Base-by-base conservation (phyloP, 2,113 vertebrate species). In the Callionymus lyra region DNA sequence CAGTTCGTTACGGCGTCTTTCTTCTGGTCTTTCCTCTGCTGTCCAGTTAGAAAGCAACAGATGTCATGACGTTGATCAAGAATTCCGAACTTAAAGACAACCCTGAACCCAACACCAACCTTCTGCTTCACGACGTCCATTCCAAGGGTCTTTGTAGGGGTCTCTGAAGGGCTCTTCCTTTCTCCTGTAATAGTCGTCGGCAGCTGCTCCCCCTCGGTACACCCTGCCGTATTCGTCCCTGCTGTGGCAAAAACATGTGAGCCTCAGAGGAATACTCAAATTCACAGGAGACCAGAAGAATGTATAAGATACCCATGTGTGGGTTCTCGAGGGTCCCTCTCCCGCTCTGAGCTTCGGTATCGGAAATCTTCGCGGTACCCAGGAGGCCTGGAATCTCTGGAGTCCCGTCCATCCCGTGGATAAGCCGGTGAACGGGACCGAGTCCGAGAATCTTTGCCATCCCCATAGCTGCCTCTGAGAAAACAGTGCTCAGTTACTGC, bases 1-100 rank as follows among this genome's bases (percentile, higher is more conserved):
- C 1, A 99, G 76, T 39, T 97, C 94, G 35, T 97, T 95, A 16
- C 94, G 88, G 31, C 87, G 86, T 0, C 90, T 86, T 53, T 97
- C 94, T 62, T 95, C 93, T 0, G 89, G 88, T 36, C 91, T 87
- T 12, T 95, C 92, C 45, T 84, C 82, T 72, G 38, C 27, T 21
- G 12, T 1, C 34, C 33, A 16, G 1, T 5, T 37, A 15, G 3
- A 41, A 12, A 19, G 2, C 2, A 15, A 14, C 0, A 12, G 16
- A 44, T 1, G 18, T 38, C 1, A 11, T n/a, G n/a, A n/a, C n/a
- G n/a, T n/a, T n/a, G n/a, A n/a, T n/a, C n/a, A n/a, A n/a, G n/a
- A n/a, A n/a, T n/a, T n/a, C n/a, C n/a, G 6, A 31, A 10, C 5
- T 14, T 10, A 4, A 15, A 42, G 31, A 42, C 8, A n/a, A n/a